Evolutionary conservation across 64 coral and sea anemone species (phyloP), one percentile per base, ranked within the genome.

Genomic region (Actinia tenebrosa): DNA sequence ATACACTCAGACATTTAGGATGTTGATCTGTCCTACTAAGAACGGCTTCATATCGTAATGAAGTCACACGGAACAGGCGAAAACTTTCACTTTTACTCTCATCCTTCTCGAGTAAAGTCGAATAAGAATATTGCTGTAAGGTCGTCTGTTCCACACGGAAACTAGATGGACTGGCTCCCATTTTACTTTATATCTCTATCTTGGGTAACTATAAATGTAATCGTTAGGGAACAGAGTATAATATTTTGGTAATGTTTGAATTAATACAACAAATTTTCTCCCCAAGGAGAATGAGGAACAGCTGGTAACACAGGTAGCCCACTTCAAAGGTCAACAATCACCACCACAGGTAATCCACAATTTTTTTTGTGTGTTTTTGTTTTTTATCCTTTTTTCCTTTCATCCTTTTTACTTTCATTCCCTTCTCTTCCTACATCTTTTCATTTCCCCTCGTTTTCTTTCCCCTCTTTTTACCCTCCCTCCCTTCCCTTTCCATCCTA

Each of bases 21-120:
- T 92, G 89, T 53, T 86, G 66, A n/a, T 93, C 58, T 20, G 91
- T 84, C 53, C 91, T 95, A 58, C 83, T 84, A 7, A 96, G 61
- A 19, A 96, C 71, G 27, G 94, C 91, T 87, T 96, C 94, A 54
- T 83, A 96, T 22, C 94, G 94, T 66, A 75, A 87, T 26, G 94
- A 92, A 23, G 94, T 84, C 20, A 96, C 60, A 3, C 85, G 66
- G 78, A 92, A 93, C 1, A 96, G 52, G 5, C 84, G 84, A 50
- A 96, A 96, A 44, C 84, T 84, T 15, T 83, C 60, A 16, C 20
- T 77, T 15, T 85, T 66, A 27, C 82, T 77, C 17, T 88, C 84
- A 44, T 92, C 87, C 86, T 96, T 79, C 71, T 96, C 71, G 27
- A 93, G 71, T 45, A 93, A 83, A 47, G 78, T 80, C 3, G 88